These are phyloP conservation scores for Azemiops feae DNA, from an alignment of 2,113 vertebrate genomes.

Conservation along the genomic window DNA sequence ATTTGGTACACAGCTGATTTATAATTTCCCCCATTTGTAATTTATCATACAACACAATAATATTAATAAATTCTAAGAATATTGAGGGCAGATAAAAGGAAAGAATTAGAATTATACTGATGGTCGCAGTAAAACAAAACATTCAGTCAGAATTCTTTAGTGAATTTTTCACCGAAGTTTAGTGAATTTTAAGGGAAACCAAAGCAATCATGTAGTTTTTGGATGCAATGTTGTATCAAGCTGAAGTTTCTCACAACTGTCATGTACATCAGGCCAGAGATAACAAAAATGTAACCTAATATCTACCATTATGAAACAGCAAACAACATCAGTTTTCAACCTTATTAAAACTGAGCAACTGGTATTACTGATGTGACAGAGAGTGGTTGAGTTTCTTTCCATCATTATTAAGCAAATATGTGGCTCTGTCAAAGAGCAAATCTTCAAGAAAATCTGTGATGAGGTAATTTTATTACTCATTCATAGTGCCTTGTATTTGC, in stretches of 20 bases:
- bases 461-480: constrained; percentile 68
- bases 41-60: background rate
- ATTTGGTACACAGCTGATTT: background rate
- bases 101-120: constrained; percentile 41
- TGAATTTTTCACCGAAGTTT: constrained; percentile 35
- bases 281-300: constrained; percentile 77
- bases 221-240: constrained; percentile 71
- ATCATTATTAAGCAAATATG: constrained; percentile 56
- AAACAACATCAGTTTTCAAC: constrained; percentile 60
- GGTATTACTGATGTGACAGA: constrained; percentile 60
- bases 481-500: constrained; percentile 69
- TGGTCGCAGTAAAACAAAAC: constrained; percentile 62
- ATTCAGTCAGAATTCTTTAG: constrained; percentile 55
- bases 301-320: constrained; percentile 66
- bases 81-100: constrained; percentile 26
- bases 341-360: constrained; percentile 51
- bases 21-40: constrained; percentile 16
- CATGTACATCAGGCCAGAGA: constrained; percentile 74
- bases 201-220: constrained; percentile 66
- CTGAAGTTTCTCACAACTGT: constrained; percentile 76
- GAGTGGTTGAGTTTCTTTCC: constrained; percentile 41
- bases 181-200: constrained; percentile 52
- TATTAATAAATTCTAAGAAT: background rate
- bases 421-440: constrained; percentile 59
- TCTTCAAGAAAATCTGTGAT: constrained; percentile 64